Evolutionary conservation across 2,797 vertebrate genomes (phyloP).

Genomic region (Argyrosomus regius): DNA sequence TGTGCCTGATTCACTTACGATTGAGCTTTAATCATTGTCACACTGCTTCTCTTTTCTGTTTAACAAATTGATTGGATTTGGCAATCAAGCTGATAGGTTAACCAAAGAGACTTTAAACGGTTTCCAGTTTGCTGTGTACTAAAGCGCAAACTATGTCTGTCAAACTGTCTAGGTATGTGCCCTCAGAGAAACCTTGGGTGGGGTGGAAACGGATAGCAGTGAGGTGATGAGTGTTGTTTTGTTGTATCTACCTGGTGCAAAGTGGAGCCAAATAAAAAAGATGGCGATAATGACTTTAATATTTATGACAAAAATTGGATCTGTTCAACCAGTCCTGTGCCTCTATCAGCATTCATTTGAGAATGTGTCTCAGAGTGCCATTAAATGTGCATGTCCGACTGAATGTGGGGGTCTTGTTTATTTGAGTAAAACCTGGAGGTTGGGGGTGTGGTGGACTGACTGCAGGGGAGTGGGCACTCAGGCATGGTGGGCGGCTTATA

Average conservation of each 20-base stretch:
- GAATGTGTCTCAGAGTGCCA: slow-evolving; percentile 1
- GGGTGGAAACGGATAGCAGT: neutral
- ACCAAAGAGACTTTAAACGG: slow-evolving; percentile 40
- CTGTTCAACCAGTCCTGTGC: slow-evolving; percentile 28
- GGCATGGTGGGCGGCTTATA: slow-evolving; percentile 54
- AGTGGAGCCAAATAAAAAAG: slow-evolving; percentile 1
- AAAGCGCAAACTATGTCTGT: slow-evolving; percentile 24
- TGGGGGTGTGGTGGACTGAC: slow-evolving; percentile 36
- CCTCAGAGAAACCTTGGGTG: neutral
- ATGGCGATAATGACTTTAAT: neutral
- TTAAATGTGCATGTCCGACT: slow-evolving; percentile 36
- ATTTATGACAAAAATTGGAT: slow-evolving; percentile 14
- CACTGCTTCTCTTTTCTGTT: slow-evolving; percentile 54
- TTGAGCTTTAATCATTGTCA: slow-evolving; percentile 71
- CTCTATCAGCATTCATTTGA: slow-evolving; percentile 19
- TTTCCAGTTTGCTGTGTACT: slow-evolving; percentile 27
- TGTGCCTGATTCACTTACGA: slow-evolving; percentile 50
- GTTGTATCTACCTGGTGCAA: slow-evolving; percentile 10
- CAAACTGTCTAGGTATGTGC: slow-evolving; percentile 31
- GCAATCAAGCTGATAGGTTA: slow-evolving; percentile 36
- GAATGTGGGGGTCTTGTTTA: slow-evolving; percentile 56
- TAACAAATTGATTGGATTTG: slow-evolving; percentile 58
- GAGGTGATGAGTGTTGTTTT: neutral
- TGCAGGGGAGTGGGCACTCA: slow-evolving; percentile 33
- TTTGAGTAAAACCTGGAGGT: slow-evolving; percentile 65